A percentile compares a stretch with the other conserved stretches of the same genome.
phyloP scores from a whole-genome alignment of 2,113 vertebrate genomes.

The Vulpes vulpes region DNA sequence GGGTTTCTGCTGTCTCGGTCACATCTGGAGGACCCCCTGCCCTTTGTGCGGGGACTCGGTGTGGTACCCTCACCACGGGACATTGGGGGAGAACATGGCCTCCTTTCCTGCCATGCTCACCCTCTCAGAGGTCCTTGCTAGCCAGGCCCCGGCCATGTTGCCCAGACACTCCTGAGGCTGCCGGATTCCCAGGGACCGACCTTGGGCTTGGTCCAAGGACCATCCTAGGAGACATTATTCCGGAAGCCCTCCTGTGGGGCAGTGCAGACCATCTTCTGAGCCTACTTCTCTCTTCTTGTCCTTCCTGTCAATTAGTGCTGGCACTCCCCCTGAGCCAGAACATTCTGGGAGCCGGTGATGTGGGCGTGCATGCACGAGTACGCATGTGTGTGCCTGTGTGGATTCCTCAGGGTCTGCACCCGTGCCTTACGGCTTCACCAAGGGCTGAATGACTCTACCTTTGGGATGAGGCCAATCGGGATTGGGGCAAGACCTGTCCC shows the following conservation, averaged over 20 bases:
- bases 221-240: neutral
- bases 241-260: neutral
- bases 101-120: neutral
- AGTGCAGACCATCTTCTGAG: neutral
- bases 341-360: neutral
- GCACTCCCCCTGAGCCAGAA: neutral
- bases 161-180: neutral
- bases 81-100: neutral
- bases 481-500: neutral
- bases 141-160: neutral
- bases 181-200: neutral
- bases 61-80: no score
- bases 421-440: accelerated
- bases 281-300: neutral
- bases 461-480: neutral
- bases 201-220: accelerated
- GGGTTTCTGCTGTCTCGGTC: neutral
- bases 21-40: no score
- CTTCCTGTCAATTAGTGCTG: neutral
- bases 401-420: neutral
- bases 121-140: neutral
- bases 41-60: neutral
- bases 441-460: neutral
- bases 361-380: accelerated
- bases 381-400: accelerated